A percentile compares a stretch with the other conserved stretches of the same genome.
phyloP scores from a whole-genome alignment of 2,797 vertebrate species.

The Gadopsis bispinosus region DNA sequence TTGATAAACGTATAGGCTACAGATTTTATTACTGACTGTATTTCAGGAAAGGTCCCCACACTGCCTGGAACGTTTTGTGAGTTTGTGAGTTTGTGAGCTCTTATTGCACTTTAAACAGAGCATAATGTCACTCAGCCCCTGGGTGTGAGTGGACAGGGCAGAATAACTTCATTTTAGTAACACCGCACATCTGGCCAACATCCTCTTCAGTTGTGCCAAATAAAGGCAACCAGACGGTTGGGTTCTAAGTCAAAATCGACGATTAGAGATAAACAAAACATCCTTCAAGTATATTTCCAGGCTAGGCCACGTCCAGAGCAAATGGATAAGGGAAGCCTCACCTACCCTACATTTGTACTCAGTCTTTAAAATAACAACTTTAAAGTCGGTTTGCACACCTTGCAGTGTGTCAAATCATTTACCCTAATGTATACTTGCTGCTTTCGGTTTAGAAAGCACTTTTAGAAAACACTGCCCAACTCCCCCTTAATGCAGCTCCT shows the following conservation, averaged over 20 bases:
- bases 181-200: neutral
- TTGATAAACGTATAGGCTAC: too few species aligned
- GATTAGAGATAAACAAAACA: neutral
- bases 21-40: too few species aligned
- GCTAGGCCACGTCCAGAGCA: neutral
- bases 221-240: neutral
- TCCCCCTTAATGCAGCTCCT: neutral
- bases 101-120: neutral
- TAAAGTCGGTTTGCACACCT: neutral
- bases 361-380: neutral
- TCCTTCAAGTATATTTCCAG: neutral
- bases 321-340: neutral
- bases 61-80: neutral
- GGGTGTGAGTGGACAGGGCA: neutral
- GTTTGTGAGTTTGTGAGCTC: too few species aligned
- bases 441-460: neutral
- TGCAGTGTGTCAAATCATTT: neutral
- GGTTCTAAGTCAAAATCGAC: neutral
- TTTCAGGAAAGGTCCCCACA: neutral
- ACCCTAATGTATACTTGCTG: neutral
- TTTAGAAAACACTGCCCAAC: neutral
- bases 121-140: neutral
- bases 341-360: neutral
- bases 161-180: neutral
- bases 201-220: neutral